Conservation (phyloP, 1,140 invertebrate genomes). For the Saxidomus purpurata region DNA sequence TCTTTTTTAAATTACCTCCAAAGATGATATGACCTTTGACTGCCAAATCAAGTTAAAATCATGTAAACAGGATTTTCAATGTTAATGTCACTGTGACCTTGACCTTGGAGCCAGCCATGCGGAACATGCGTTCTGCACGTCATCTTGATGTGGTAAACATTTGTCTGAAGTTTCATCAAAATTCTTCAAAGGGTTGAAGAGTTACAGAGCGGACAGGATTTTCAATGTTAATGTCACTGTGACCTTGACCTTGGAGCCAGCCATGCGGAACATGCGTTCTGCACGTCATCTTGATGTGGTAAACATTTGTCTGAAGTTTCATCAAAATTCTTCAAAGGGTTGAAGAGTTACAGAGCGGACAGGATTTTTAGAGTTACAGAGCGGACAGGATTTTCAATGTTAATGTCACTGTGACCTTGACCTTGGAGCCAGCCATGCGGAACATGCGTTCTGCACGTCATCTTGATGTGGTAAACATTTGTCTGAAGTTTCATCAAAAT, state of each 20-base stretch:
- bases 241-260: neutral
- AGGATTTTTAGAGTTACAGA: neutral
- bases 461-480: constrained; percentile 2
- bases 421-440: constrained; percentile 4
- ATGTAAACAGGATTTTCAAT: neutral
- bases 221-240: too few species aligned
- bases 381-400: neutral
- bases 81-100: constrained; percentile 12
- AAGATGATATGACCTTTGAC: too few species aligned
- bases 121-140: constrained; percentile 26
- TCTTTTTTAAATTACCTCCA: too few species aligned
- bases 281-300: constrained; percentile 15
- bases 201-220: constrained; percentile 2
- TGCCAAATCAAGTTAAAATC: too few species aligned
- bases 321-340: constrained; percentile 7
- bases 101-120: constrained; percentile 31
- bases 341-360: constrained; percentile 7
- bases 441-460: constrained; percentile 8
- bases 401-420: neutral
- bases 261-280: constrained; percentile 29
- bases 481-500: too few species aligned
- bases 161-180: constrained; percentile 6
- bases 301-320: constrained; percentile 6
- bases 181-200: constrained; percentile 2
- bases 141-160: constrained; percentile 5